Conservation (phyloP, 1,140 invertebrate species). For the Holotrichia oblita region DNA sequence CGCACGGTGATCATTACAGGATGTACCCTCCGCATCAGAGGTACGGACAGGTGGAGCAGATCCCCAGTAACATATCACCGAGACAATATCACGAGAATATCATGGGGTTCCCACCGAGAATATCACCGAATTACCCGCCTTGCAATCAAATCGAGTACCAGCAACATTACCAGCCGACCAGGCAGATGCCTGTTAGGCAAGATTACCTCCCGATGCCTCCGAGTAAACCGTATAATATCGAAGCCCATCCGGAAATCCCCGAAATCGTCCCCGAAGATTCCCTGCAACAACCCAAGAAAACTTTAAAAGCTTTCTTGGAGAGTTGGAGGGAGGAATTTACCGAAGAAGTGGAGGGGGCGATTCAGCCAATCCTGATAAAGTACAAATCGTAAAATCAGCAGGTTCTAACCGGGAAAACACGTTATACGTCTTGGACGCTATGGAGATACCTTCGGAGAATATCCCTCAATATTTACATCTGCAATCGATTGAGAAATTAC, state of each 20-base stretch:
- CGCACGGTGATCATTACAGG: neutral
- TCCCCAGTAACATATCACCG: constrained; percentile 41
- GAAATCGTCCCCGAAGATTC: constrained; percentile 44
- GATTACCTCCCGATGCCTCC: constrained; percentile 31
- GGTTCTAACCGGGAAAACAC: constrained; percentile 41
- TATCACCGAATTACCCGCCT: constrained; percentile 47
- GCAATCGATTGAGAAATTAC: constrained; percentile 47
- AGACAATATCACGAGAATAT: constrained; percentile 49
- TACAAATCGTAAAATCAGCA: neutral
- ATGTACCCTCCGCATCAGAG: constrained; percentile 14
- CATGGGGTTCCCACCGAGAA: constrained; percentile 46
- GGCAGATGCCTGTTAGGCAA: constrained; percentile 40
- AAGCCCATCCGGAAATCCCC: constrained; percentile 26
- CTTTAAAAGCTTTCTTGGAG: constrained; percentile 35
- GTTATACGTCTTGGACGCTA: constrained; percentile 48
- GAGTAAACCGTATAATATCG: constrained; percentile 47
- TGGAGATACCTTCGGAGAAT: constrained; percentile 48
- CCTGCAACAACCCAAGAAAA: constrained; percentile 43
- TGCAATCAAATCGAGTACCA: constrained; percentile 55
- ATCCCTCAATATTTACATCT: constrained; percentile 48
- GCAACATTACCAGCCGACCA: constrained; percentile 57
- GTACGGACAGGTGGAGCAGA: constrained; percentile 39
- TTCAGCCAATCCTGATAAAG: neutral
- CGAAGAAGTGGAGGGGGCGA: neutral
- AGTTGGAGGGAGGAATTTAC: constrained; percentile 29